These are phyloP conservation scores for Festucalex cinctus DNA, from an alignment of 2,113 vertebrate species.

Conservation along the genomic window DNA sequence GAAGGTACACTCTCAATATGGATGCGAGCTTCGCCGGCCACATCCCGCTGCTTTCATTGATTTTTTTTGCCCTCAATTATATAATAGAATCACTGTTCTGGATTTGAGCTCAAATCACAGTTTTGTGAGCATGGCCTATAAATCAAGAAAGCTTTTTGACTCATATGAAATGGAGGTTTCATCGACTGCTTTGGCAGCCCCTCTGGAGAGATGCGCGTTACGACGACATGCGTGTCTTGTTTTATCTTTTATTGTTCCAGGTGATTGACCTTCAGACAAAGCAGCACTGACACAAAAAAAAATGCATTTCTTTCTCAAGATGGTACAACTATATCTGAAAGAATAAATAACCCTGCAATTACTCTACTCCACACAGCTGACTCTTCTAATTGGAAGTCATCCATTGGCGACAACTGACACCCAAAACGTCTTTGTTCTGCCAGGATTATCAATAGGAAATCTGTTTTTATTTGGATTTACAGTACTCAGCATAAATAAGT, in stretches of 20 bases:
- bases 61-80: constrained; percentile 77
- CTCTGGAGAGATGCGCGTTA: constrained; percentile 56
- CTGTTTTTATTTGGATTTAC: too few species aligned
- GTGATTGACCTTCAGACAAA: constrained; percentile 60
- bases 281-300: constrained; percentile 60
- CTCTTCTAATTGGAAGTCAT: constrained; percentile 66
- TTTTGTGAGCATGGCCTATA: constrained; percentile 58
- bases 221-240: constrained; percentile 12
- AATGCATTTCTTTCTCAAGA: constrained; percentile 57
- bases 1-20: constrained; percentile 67
- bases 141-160: constrained; percentile 65
- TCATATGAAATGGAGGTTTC: constrained; percentile 70
- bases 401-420: constrained; percentile 49
- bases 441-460: constrained; percentile 28
- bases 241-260: constrained; percentile 48
- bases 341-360: constrained; percentile 49
- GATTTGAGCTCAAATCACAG: constrained; percentile 70
- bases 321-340: constrained; percentile 56
- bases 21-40: constrained; percentile 58
- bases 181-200: constrained; percentile 65
- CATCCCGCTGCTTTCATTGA: constrained; percentile 75
- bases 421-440: constrained; percentile 44
- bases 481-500: too few species aligned
- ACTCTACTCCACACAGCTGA: constrained; percentile 58
- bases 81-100: constrained; percentile 74